Conservation (phyloP, 1,140 invertebrate species). For the Aphidius gifuensis region DNA sequence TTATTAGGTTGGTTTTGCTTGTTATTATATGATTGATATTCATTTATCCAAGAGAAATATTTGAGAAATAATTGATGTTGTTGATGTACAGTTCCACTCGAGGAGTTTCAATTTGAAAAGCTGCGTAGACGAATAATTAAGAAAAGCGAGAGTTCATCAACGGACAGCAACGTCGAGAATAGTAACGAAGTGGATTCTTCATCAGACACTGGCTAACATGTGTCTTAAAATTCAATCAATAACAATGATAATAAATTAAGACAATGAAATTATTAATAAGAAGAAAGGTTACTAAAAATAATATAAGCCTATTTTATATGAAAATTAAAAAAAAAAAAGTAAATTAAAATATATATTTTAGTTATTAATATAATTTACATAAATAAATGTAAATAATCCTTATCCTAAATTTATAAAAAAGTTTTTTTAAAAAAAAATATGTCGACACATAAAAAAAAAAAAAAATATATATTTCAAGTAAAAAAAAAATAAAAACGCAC, state of each 20-base stretch:
- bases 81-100: conserved; percentile 50
- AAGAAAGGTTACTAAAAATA: conserved; percentile 17
- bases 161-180: conserved; percentile 55
- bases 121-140: conserved; percentile 49
- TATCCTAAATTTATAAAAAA: too few species aligned
- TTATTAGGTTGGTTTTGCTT: too few species aligned
- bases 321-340: neutral
- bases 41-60: too few species aligned
- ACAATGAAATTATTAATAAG: neutral
- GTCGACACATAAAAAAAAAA: too few species aligned
- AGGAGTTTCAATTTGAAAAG: conserved; percentile 51
- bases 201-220: conserved; percentile 51
- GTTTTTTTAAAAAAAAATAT: too few species aligned
- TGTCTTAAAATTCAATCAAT: neutral
- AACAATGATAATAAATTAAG: conserved; percentile 8
- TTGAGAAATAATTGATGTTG: conserved; percentile 10
- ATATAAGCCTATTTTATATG: conserved; percentile 4
- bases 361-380: too few species aligned
- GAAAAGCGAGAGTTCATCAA: conserved; percentile 56
- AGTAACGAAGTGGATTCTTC: conserved; percentile 55
- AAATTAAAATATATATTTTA: neutral
- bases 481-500: too few species aligned
- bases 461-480: too few species aligned
- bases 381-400: too few species aligned
- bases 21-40: too few species aligned